These are phyloP conservation scores for Pterostichus niger DNA, from an alignment of 2,888 invertebrate species.

Conservation along the genomic window DNA sequence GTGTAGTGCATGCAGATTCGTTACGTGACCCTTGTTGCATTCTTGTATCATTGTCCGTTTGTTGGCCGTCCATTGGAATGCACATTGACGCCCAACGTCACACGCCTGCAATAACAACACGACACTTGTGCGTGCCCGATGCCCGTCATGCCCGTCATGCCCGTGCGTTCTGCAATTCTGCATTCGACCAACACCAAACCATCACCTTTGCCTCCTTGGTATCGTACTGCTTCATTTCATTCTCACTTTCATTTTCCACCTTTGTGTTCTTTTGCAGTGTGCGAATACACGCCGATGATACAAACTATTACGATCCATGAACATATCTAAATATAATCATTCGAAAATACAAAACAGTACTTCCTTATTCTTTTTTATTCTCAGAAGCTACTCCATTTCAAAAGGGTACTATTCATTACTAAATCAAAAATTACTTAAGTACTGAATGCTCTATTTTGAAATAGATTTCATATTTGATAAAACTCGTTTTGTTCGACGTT, in stretches of 20 bases:
- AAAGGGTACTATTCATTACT: neutral
- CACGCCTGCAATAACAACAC: constrained; percentile 66
- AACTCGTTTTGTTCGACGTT: no score
- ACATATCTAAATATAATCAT: constrained; percentile 52
- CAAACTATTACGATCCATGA: constrained; percentile 28
- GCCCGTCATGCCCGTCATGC: constrained; percentile 20
- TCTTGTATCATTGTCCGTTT: constrained; percentile 67
- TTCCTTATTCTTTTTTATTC: constrained; percentile 40
- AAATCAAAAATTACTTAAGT: no score
- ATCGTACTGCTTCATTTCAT: constrained; percentile 51
- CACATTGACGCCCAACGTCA: constrained; percentile 64
- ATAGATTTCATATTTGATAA: no score
- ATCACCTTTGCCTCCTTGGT: constrained; percentile 55
- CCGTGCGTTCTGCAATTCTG: constrained; percentile 51
- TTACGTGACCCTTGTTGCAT: constrained; percentile 67
- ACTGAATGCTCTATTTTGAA: no score
- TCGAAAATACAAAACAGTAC: constrained; percentile 39
- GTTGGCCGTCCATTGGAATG: constrained; percentile 66
- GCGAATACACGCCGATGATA: constrained; percentile 13
- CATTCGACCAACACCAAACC: constrained; percentile 67
- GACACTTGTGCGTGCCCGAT: constrained; percentile 42
- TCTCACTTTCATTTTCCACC: constrained; percentile 48
- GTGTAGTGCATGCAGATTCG: constrained; percentile 66
- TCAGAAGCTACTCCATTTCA: constrained; percentile 12
- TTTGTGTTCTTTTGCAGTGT: constrained; percentile 34